phyloP scores from a whole-genome alignment of 1,140 invertebrate species.

The Sweltsa coloradensis region DNA sequence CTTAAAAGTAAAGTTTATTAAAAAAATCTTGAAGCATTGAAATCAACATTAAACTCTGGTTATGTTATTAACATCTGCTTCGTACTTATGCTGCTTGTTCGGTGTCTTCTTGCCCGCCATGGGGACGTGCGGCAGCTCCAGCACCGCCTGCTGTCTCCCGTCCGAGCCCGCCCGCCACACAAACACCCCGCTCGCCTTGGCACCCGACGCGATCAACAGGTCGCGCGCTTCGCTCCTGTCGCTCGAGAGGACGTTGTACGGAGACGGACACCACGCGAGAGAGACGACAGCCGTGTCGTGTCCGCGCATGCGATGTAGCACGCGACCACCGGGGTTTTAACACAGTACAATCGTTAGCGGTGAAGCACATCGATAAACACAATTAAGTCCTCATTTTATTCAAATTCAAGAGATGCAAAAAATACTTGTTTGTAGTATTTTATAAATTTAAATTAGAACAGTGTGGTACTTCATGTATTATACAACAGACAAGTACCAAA shows the following conservation, averaged over 20 bases:
- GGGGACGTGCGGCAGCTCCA: slow-evolving; percentile 29
- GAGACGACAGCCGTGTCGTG: slow-evolving; percentile 58
- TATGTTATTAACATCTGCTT: too few species aligned
- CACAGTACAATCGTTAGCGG: too few species aligned
- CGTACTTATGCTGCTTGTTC: too few species aligned
- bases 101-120: too few species aligned
- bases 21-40: too few species aligned
- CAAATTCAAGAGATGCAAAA: too few species aligned
- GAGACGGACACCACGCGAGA: slow-evolving; percentile 58
- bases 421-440: too few species aligned
- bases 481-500: too few species aligned
- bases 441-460: neutral
- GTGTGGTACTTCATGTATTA: too few species aligned
- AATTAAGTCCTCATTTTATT: too few species aligned
- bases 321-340: slow-evolving; percentile 33
- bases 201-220: slow-evolving; percentile 36
- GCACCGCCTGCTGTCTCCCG: slow-evolving; percentile 32
- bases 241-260: slow-evolving; percentile 33
- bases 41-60: too few species aligned
- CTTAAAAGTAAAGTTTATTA: too few species aligned
- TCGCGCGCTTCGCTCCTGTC: slow-evolving; percentile 10
- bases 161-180: slow-evolving; percentile 42
- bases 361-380: neutral
- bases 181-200: slow-evolving; percentile 35
- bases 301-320: slow-evolving; percentile 50